Evolutionary conservation across 2,888 invertebrate species (phyloP), one percentile per base, ranked within the genome.

Genomic region (Desoria tigrina): DNA sequence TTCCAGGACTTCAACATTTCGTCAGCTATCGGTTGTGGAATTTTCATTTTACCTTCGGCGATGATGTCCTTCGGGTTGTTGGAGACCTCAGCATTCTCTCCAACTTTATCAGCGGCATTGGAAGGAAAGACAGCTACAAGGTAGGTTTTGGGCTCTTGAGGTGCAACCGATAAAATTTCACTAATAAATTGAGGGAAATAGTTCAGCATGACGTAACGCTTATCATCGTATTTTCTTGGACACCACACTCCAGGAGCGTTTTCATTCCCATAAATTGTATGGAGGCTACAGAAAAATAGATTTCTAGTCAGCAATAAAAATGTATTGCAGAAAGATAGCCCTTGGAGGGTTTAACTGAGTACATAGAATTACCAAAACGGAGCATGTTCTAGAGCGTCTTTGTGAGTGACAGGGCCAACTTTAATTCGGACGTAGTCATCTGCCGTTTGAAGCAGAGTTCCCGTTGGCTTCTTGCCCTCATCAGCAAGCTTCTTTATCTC

Each of bases 221-320:
- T 74, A 26, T 74, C 74, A 49, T 73, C 73, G 49, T 74, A 74
- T 1, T 63, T 51, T n/a, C 74, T 49, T 6, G 74, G 73, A 54
- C 72, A 73, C 74, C 74, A 74, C 21, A 74, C 73, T 2, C 74
- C 74, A 28, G 69, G 68, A 11, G 53, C 26, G 1, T 68, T 71
- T 58, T 57, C 50, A 45, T 65, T 66, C 1, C 74, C 74, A 49
- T 74, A 74, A 24, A 65, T 42, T 32, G 72, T 73, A 39, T 73
- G 71, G 2, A 73, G 45, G 7, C 73, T 73, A 21, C n/a, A n/a
- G n/a, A n/a, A n/a, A n/a, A n/a, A n/a, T n/a, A n/a, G n/a, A 28
- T 6, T 42, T 50, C 16, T 6, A 9, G 27, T 54, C 7, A 11
- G 11, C 7, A 11, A 27, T 54, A 24, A 24, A 27, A 49, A 49